Evolutionary conservation across 92 coral and sea anemone species (phyloP).

Genomic region (Umimayanthus chanpuru): DNA sequence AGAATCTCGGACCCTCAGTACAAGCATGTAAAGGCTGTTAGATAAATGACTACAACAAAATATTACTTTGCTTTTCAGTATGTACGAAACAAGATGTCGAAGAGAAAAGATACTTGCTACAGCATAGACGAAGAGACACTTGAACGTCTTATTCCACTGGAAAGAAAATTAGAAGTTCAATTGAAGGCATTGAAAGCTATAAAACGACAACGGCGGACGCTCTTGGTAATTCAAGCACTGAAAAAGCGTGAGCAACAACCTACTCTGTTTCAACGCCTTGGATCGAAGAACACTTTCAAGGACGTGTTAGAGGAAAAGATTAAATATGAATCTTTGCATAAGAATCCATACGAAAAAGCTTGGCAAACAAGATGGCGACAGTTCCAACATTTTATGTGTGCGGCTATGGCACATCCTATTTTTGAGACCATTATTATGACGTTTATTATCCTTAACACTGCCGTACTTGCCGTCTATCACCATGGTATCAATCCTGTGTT

Average conservation of each 20-base stretch:
- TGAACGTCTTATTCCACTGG: constrained; percentile 69
- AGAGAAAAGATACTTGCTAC: constrained; percentile 70
- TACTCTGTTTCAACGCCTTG: constrained; percentile 64
- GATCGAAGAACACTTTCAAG: constrained; percentile 75
- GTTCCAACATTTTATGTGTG: constrained; percentile 73
- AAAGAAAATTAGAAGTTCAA: constrained; percentile 63
- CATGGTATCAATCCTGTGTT: constrained; percentile 77
- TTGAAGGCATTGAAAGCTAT: constrained; percentile 71
- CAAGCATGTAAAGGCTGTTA: neutral
- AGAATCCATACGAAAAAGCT: constrained; percentile 35
- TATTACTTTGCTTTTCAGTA: constrained; percentile 37
- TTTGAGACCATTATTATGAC: constrained; percentile 80
- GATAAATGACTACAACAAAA: neutral
- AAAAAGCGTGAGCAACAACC: constrained; percentile 35
- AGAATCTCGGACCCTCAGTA: neutral
- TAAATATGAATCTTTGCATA: constrained; percentile 62
- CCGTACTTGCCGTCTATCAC: constrained; percentile 84
- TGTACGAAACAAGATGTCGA: constrained; percentile 57
- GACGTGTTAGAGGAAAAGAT: constrained; percentile 82
- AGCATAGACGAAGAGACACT: constrained; percentile 80
- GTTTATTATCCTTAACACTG: constrained; percentile 84
- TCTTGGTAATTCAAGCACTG: neutral
- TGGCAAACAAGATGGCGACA: constrained; percentile 60
- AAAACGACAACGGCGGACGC: constrained; percentile 2
- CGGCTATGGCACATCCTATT: constrained; percentile 63